phyloP scores from a whole-genome alignment of 2,888 invertebrate genomes.

The Tetropium fuscum region DNA sequence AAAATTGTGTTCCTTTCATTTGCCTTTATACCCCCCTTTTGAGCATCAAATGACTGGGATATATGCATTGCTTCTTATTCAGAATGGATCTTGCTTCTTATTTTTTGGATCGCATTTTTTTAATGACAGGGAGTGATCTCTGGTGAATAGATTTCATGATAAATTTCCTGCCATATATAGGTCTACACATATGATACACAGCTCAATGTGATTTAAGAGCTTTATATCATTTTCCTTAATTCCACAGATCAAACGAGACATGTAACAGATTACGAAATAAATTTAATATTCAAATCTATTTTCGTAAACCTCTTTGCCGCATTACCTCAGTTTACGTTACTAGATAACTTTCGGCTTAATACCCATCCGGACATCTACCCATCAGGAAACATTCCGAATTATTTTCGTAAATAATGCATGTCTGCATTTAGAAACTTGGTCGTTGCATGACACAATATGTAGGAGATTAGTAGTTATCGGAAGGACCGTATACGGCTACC shows the following conservation, averaged over 20 bases:
- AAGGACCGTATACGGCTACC: constrained; percentile 31
- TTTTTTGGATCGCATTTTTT: too few relatives aligned
- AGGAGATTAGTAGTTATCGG: constrained; percentile 29
- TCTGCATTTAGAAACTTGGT: constrained; percentile 11
- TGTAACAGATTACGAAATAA: constrained; percentile 6
- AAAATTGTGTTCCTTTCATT: too few relatives aligned
- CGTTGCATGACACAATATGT: constrained; percentile 5
- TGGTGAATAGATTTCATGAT: too few relatives aligned
- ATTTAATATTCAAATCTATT: constrained; percentile 9
- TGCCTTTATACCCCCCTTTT: too few relatives aligned
- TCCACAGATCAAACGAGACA: constrained; percentile 6
- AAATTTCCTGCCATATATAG: too few relatives aligned
- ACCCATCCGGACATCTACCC: constrained; percentile 6
- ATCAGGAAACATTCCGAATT: constrained; percentile 7
- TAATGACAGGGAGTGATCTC: too few relatives aligned
- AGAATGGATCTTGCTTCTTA: too few relatives aligned
- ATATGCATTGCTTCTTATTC: too few relatives aligned
- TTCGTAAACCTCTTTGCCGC: constrained; percentile 2
- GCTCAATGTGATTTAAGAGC: neutral
- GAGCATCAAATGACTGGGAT: too few relatives aligned
- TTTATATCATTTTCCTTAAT: constrained; percentile 8
- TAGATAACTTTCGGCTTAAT: constrained; percentile 2
- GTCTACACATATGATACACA: neutral
- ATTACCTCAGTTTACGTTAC: constrained; percentile 5
- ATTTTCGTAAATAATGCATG: constrained; percentile 18